These are phyloP conservation scores for Volucella zonaria DNA, from an alignment of 2,888 invertebrate genomes.

Conservation along the genomic window DNA sequence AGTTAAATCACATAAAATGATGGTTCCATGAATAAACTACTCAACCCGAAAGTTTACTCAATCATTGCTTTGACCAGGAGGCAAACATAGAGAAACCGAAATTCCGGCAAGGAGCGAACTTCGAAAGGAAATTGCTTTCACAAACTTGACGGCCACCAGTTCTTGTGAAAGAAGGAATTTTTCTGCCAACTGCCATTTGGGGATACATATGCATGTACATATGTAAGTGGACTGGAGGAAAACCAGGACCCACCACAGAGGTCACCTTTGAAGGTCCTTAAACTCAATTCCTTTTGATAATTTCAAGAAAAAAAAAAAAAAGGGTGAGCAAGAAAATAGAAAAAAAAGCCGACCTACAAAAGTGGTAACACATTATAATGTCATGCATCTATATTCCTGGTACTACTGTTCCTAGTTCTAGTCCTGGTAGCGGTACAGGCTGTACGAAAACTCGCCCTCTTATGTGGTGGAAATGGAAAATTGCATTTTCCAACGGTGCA, in stretches of 20 bases:
- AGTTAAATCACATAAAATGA: conserved; percentile 72
- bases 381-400: conserved; percentile 23
- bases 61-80: conserved; percentile 70
- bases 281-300: conserved; percentile 59
- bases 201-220: conserved; percentile 12
- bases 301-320: conserved; percentile 5
- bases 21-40: conserved; percentile 71
- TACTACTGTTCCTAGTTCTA: neutral
- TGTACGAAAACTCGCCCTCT: neutral
- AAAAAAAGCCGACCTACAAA: conserved; percentile 6
- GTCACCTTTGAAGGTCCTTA: conserved; percentile 23
- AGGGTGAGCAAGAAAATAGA: neutral
- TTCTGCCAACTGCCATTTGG: conserved; percentile 37
- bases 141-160: conserved; percentile 44
- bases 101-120: conserved; percentile 17
- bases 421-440: too few relatives aligned
- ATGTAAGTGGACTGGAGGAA: neutral
- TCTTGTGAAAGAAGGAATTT: neutral
- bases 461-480: conserved; percentile 53
- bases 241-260: conserved; percentile 11
- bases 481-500: conserved; percentile 67
- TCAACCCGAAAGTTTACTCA: conserved; percentile 72
- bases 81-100: conserved; percentile 55
- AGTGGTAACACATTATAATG: conserved; percentile 51
- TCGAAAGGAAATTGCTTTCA: conserved; percentile 67